phyloP scores from a whole-genome alignment of 2,888 invertebrate species.

The Lasioglossum malachurum region DNA sequence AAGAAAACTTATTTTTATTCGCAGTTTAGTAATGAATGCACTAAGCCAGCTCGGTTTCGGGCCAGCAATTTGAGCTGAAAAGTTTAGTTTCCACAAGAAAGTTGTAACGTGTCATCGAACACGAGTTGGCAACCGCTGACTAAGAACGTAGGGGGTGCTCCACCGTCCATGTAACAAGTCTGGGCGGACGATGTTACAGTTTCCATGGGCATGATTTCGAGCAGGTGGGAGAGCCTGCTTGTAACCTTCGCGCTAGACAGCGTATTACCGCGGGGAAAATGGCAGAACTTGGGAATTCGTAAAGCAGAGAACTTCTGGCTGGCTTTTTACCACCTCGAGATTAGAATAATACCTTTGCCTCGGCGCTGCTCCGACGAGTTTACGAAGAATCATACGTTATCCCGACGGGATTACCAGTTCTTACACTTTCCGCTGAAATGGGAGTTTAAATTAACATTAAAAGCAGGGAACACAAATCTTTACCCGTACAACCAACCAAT shows the following conservation, averaged over 20 bases:
- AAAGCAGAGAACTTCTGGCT: conserved; percentile 7
- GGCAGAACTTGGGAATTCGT: conserved; percentile 46
- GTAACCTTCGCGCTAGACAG: conserved; percentile 10
- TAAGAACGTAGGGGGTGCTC: not conserved
- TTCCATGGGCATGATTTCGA: conserved; percentile 34
- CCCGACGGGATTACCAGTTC: not conserved
- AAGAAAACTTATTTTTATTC: no score
- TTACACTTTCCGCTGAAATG: not conserved
- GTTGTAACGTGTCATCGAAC: not conserved
- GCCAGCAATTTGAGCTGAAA: not conserved
- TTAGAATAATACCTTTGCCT: conserved; percentile 20
- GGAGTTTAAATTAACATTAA: not conserved
- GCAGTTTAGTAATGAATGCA: not conserved
- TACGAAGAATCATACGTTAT: not conserved
- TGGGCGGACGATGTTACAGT: conserved; percentile 28
- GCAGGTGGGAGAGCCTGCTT: conserved; percentile 19
- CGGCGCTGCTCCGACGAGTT: not conserved
- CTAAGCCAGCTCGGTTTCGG: not conserved
- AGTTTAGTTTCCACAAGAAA: not conserved
- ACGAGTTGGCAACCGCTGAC: not conserved
- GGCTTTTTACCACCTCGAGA: conserved; percentile 12
- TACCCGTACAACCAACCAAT: no score
- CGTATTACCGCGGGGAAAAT: conserved; percentile 32
- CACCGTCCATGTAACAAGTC: conserved; percentile 32
- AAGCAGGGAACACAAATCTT: not conserved